phyloP scores from a whole-genome alignment of 2,888 invertebrate genomes.

The Aromia moschata region DNA sequence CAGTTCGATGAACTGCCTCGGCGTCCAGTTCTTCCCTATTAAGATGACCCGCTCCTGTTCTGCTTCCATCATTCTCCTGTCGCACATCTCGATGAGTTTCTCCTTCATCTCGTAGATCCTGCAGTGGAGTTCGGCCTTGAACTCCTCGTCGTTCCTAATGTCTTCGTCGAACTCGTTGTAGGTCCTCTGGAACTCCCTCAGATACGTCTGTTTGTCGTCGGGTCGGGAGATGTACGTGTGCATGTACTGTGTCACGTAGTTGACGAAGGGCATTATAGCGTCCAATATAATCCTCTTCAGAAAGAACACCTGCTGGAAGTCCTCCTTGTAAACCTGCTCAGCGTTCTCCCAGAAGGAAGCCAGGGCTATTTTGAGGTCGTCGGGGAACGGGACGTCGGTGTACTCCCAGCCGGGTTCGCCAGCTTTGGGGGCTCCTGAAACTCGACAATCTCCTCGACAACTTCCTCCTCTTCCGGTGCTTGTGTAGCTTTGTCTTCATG shows the following conservation, averaged over 20 bases:
- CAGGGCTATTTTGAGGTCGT: constrained; percentile 52
- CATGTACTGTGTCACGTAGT: constrained; percentile 67
- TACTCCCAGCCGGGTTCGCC: constrained; percentile 60
- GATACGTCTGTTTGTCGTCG: constrained; percentile 68
- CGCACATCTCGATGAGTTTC: constrained; percentile 68
- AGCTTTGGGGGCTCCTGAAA: constrained; percentile 41
- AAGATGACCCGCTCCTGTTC: constrained; percentile 66
- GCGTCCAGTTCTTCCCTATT: constrained; percentile 69
- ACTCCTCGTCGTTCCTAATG: constrained; percentile 66
- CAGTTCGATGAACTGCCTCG: constrained; percentile 66
- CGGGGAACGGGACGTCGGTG: constrained; percentile 53
- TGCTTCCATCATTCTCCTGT: constrained; percentile 66
- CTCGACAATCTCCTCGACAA: constrained; percentile 38
- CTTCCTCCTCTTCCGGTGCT: constrained; percentile 50
- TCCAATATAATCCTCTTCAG: constrained; percentile 68
- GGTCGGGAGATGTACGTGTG: constrained; percentile 66
- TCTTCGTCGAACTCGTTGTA: constrained; percentile 71
- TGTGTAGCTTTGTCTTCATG: constrained; percentile 55
- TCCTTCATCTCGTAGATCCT: constrained; percentile 56
- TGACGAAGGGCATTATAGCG: constrained; percentile 67
- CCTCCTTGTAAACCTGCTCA: constrained; percentile 63
- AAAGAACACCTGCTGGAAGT: constrained; percentile 67
- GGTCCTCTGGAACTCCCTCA: constrained; percentile 67
- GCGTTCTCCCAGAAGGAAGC: constrained; percentile 62
- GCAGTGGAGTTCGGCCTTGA: constrained; percentile 71